A percentile compares a stretch with the other conserved stretches of the same genome.
phyloP scores from a whole-genome alignment of 2,888 invertebrate species.

The Stenoptilia bipunctidactyla region DNA sequence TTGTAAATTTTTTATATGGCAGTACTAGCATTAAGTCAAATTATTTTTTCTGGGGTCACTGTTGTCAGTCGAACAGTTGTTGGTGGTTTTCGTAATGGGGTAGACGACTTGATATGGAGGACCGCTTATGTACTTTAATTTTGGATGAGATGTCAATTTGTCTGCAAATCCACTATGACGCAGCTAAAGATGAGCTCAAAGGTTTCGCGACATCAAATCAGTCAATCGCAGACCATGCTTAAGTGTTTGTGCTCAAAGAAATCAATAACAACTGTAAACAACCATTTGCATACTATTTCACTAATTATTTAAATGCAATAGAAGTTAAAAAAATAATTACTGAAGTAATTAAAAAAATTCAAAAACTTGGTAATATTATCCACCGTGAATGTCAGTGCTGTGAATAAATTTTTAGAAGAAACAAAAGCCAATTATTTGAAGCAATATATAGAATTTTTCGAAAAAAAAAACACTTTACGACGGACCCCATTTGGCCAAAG shows the following conservation, averaged over 20 bases:
- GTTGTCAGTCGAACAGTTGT: too few relatives aligned
- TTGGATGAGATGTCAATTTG: conserved; percentile 18
- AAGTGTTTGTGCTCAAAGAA: conserved; percentile 21
- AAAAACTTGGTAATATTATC: conserved; percentile 9
- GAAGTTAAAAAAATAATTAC: conserved; percentile 14
- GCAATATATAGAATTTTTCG: too few relatives aligned
- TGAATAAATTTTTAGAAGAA: conserved; percentile 16
- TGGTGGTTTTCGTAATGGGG: too few relatives aligned
- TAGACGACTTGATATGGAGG: not conserved
- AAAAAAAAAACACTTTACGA: too few relatives aligned
- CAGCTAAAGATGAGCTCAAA: conserved; percentile 10
- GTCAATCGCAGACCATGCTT: conserved; percentile 14
- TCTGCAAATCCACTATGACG: conserved; percentile 10
- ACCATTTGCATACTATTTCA: conserved; percentile 21
- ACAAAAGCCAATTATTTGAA: too few relatives aligned
- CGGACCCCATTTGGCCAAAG: too few relatives aligned
- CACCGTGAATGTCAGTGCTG: conserved; percentile 18
- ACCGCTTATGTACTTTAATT: conserved; percentile 11
- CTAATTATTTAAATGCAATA: conserved; percentile 12
- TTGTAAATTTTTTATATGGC: too few relatives aligned
- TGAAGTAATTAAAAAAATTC: conserved; percentile 12
- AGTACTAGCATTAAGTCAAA: too few relatives aligned
- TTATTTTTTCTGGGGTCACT: too few relatives aligned
- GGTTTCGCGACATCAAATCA: conserved; percentile 12
- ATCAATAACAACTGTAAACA: conserved; percentile 18